Percentiles rank a stretch among this genome's conserved stretches.
phyloP scores from a whole-genome alignment of 2,888 invertebrate species.

The Caenorhabditis sp. region DNA sequence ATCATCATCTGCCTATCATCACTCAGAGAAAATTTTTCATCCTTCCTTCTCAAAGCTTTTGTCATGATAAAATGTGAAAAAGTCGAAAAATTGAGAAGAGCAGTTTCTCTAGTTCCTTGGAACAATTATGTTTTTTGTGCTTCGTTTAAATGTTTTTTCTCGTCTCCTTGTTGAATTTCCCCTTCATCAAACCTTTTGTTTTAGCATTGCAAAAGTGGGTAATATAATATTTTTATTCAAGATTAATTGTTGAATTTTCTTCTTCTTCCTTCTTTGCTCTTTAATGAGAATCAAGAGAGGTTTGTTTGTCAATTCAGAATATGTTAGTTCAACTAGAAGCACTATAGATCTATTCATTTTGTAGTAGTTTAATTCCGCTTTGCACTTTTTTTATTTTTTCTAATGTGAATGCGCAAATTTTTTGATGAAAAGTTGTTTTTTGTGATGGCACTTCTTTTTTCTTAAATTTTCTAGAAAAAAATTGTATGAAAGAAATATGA shows the following conservation, averaged over 20 bases:
- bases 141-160: background rate
- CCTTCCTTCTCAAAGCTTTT: background rate
- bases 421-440: too few species aligned
- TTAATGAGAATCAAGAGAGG: background rate
- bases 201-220: background rate
- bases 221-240: background rate
- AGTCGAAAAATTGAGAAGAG: background rate
- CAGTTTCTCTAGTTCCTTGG: background rate
- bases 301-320: background rate
- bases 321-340: too few species aligned
- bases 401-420: too few species aligned
- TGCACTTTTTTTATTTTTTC: too few species aligned
- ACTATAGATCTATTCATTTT: too few species aligned
- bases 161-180: background rate
- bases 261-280: background rate
- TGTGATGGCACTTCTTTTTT: too few species aligned
- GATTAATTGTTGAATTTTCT: background rate
- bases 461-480: too few species aligned
- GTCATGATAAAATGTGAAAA: background rate
- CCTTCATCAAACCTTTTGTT: background rate
- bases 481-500: too few species aligned
- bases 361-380: too few species aligned
- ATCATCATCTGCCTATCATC: background rate
- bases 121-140: conserved; percentile 1
- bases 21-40: background rate